Base-by-base conservation (phyloP, 2,888 invertebrate genomes). In the Antheraea assamensis region DNA sequence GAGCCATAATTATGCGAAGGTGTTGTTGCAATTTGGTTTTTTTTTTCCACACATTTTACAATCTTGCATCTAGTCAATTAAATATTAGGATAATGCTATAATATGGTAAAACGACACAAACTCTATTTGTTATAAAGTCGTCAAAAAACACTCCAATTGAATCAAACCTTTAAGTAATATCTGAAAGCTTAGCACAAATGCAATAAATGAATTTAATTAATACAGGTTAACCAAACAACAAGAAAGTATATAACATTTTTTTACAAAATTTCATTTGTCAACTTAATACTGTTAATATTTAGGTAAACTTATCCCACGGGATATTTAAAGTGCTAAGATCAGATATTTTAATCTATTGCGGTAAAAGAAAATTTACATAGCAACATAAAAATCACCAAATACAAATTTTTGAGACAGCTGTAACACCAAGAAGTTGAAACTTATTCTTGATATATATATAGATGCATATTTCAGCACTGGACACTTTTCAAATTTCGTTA, bases 111-210 rank as follows among this genome's bases (percentile, higher is more conserved):
- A 88, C 81, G 85, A 90, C 82, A 88, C 86, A 89, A 88, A 86
- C 79, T 85, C 84, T 86, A 88, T 85, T 81, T 82, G 83, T 86
- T 88, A 87, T 81, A 86, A 85, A 85, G 79, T 87, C 86, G 85
- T 88, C 86, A 89, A 88, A 85, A 87, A 92, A 92, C 92, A 93
- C 90, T 92, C 92, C 90, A 90, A 87, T 85, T 85, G 88, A 87
- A 87, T 83, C 83, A 88, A 87, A 88, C 81, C 82, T 82, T 81
- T 83, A 81, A 78, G 76, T 80, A 89, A 88, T 85, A 87, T 89
- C 85, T 86, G 80, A 72, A 78, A 88, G 82, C 91, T 90, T 87
- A 90, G 91, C 92, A 89, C 86, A 84, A 87, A 84, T 83, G 82
- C 82, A 75, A 15, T 30, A 75, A 24, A 55, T 66, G 10, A 42